phyloP scores from a whole-genome alignment of 2,888 invertebrate species.

The Stenodera caucasica region DNA sequence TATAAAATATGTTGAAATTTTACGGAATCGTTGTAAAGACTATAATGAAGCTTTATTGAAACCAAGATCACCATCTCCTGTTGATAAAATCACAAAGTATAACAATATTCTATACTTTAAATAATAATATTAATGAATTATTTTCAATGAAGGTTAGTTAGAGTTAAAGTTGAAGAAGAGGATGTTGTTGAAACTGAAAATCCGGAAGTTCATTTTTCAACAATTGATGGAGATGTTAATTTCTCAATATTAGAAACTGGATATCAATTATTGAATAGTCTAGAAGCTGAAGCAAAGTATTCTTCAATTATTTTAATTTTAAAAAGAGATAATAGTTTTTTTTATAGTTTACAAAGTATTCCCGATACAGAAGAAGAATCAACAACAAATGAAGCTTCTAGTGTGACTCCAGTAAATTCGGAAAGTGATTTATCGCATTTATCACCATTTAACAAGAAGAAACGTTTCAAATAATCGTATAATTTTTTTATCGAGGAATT shows the following conservation, averaged over 20 bases:
- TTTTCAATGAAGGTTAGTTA: conserved; percentile 35
- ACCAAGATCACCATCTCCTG: conserved; percentile 40
- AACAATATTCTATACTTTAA: too few relatives aligned
- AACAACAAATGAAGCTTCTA: conserved; percentile 34
- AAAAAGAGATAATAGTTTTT: conserved; percentile 7
- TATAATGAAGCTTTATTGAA: conserved; percentile 43
- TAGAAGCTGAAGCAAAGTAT: conserved; percentile 48
- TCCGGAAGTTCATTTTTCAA: conserved; percentile 46
- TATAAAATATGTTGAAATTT: conserved; percentile 47
- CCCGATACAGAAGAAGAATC: conserved; percentile 39
- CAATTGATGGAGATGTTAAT: conserved; percentile 45
- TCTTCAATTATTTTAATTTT: conserved; percentile 2
- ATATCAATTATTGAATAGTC: conserved; percentile 48
- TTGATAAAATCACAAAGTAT: conserved; percentile 44
- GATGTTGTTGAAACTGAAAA: conserved; percentile 44
- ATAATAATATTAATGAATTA: conserved; percentile 7
- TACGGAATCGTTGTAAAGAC: conserved; percentile 46
- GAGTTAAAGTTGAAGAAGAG: conserved; percentile 45
- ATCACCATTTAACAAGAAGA: conserved; percentile 40
- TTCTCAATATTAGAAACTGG: conserved; percentile 47
- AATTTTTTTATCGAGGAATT: not conserved
- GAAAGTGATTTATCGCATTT: conserved; percentile 32
- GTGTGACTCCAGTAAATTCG: conserved; percentile 33
- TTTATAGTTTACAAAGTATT: conserved; percentile 36
- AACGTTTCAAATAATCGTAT: conserved; percentile 34